A percentile compares a stretch with the other conserved stretches of the same genome.
Evolutionary conservation across 2,888 invertebrate species (phyloP).

Genomic region (Tipula unca): DNA sequence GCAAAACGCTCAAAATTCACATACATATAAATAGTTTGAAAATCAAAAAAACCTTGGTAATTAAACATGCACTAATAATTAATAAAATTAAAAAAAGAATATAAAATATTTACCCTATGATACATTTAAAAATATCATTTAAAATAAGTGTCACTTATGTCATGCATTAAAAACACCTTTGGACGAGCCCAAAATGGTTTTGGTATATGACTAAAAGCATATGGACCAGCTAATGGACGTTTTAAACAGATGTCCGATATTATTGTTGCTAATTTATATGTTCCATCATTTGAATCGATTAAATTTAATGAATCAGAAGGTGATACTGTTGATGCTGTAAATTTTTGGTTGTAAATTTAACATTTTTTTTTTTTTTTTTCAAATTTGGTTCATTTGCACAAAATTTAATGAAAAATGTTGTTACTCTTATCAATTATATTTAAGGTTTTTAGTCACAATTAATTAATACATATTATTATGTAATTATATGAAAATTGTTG

Average conservation of each 20-base stretch:
- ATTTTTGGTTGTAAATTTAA: background rate
- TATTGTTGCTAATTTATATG: constrained; percentile 17
- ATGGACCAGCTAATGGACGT: constrained; percentile 80
- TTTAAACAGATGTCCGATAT: constrained; percentile 45
- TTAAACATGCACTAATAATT: background rate
- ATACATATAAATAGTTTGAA: background rate
- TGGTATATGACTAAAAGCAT: constrained; percentile 82
- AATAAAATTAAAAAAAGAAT: background rate
- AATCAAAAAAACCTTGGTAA: background rate
- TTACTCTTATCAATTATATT: background rate
- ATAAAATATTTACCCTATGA: constrained; percentile 57
- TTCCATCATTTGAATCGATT: constrained; percentile 15
- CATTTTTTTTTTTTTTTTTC: constrained; percentile 17
- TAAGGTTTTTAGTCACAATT: background rate
- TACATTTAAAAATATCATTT: constrained; percentile 76
- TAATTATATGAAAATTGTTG: too few species aligned
- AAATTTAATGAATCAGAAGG: background rate
- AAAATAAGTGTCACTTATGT: constrained; percentile 69
- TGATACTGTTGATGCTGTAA: constrained; percentile 17
- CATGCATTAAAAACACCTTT: constrained; percentile 65
- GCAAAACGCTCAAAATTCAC: background rate
- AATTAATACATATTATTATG: too few species aligned
- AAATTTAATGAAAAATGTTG: background rate
- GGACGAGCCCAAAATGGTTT: constrained; percentile 72
- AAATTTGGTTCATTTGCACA: too few species aligned